phyloP scores from a whole-genome alignment of 2,888 invertebrate genomes.

The Polymixis flavicincta region DNA sequence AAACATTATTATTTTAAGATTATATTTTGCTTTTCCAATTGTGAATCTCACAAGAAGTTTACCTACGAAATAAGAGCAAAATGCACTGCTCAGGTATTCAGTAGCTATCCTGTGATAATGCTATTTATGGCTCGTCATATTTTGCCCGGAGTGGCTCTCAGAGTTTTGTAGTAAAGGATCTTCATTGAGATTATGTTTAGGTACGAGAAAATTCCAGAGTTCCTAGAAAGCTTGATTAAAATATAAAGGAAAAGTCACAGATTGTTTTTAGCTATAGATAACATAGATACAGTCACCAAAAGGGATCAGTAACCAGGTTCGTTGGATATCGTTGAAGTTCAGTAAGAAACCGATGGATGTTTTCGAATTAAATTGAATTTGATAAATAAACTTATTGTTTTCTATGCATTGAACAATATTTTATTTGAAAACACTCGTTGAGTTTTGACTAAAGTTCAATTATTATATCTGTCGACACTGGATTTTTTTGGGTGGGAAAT shows the following conservation, averaged over 20 bases:
- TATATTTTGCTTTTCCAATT: not conserved
- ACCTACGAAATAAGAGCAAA: constrained; percentile 30
- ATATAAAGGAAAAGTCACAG: not conserved
- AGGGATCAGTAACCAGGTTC: no score
- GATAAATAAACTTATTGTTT: no score
- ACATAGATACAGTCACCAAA: not conserved
- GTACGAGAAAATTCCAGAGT: not conserved
- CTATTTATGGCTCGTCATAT: constrained; percentile 41
- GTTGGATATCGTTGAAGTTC: no score
- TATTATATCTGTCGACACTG: no score
- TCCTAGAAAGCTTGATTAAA: not conserved
- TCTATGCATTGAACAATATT: no score
- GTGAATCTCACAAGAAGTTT: not conserved
- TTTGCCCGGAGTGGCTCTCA: constrained; percentile 35
- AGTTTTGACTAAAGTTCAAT: no score
- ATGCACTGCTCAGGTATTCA: constrained; percentile 31
- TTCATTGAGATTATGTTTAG: not conserved
- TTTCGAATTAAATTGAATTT: no score
- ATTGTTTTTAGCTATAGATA: not conserved
- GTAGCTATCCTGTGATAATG: constrained; percentile 30
- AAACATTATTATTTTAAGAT: not conserved
- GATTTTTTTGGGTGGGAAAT: no score
- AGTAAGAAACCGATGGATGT: no score
- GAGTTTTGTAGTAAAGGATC: constrained; percentile 14
- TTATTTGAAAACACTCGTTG: no score